These are phyloP conservation scores for Poeciliopsis retropinna DNA, from an alignment of 2,113 vertebrate genomes.

Conservation along the genomic window DNA sequence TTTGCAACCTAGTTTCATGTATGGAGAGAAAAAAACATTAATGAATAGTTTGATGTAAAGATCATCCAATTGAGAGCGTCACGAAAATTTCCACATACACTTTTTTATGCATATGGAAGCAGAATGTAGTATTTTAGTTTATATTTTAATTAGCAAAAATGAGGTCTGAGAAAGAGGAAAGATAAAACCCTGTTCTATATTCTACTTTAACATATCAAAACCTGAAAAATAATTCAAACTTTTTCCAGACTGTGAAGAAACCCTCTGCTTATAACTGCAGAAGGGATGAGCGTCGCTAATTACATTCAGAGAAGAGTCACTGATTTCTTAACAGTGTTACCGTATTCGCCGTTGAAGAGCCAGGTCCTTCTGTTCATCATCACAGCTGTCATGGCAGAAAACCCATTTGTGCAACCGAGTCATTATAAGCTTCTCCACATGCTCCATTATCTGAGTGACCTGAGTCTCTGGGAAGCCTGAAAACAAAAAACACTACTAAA, in stretches of 20 bases:
- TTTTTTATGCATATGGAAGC: background rate
- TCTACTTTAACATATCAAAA: background rate
- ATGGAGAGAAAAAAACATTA: background rate
- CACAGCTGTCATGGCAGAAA: conserved; percentile 83
- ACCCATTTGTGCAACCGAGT: conserved; percentile 83
- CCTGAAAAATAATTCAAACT: background rate
- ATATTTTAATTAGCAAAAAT: too few relatives aligned
- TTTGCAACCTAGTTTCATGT: background rate
- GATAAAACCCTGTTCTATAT: too few relatives aligned
- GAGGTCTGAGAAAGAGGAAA: too few relatives aligned
- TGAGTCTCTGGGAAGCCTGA: conserved; percentile 77
- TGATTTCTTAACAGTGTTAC: conserved; percentile 46
- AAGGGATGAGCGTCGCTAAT: background rate
- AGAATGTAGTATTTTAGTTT: background rate
- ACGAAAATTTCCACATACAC: background rate
- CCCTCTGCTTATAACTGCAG: too few relatives aligned
- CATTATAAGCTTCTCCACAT: conserved; percentile 85
- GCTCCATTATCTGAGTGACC: conserved; percentile 79
- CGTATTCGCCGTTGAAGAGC: conserved; percentile 80
- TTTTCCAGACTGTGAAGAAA: background rate
- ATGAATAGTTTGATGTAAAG: background rate
- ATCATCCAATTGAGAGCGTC: background rate
- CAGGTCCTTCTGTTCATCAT: conserved; percentile 83
- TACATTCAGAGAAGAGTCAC: background rate
- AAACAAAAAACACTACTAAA: background rate